A percentile compares a stretch with the other conserved stretches of the same genome.
Conservation (phyloP, 2,113 vertebrate genomes). For the Hydropotes inermis region DNA sequence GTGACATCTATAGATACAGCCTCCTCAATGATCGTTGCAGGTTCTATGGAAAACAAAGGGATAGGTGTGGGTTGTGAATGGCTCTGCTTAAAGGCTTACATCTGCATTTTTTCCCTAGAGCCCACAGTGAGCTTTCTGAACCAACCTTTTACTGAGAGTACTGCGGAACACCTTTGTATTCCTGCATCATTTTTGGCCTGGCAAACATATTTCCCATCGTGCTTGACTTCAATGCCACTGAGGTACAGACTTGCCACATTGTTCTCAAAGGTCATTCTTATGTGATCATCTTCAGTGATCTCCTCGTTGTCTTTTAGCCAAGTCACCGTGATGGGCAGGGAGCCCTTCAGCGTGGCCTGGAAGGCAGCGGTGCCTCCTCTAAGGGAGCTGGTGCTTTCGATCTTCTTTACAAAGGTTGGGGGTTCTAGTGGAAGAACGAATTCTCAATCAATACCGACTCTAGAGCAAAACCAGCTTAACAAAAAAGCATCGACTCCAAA, state of each 20-base stretch:
- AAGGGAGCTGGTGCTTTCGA: slow-evolving; percentile 90
- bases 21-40: slow-evolving; percentile 93
- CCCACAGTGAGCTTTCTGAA: slow-evolving; percentile 53
- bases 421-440: slow-evolving; percentile 86
- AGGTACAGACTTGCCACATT: slow-evolving; percentile 89
- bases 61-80: slow-evolving; percentile 51
- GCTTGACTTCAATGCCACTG: slow-evolving; percentile 87
- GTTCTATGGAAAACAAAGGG: slow-evolving; percentile 87
- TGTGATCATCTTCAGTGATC: slow-evolving; percentile 90
- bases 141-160: slow-evolving; percentile 96
- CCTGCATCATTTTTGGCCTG: slow-evolving; percentile 98
- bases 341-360: slow-evolving; percentile 91
- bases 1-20: slow-evolving; percentile 96
- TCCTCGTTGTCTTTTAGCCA: slow-evolving; percentile 97
- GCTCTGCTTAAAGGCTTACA: neutral
- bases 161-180: slow-evolving; percentile 92
- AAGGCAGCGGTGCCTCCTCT: slow-evolving; percentile 89
- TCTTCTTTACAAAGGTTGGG: slow-evolving; percentile 92
- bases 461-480: neutral
- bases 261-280: slow-evolving; percentile 92
- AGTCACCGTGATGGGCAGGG: slow-evolving; percentile 90
- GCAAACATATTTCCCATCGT: slow-evolving; percentile 95
- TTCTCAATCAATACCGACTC: slow-evolving; percentile 33
- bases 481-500: neutral
- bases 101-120: neutral